Evolutionary conservation across 2,113 vertebrate genomes (phyloP), one percentile per base, ranked within the genome.

Genomic region (Plotosus lineatus): DNA sequence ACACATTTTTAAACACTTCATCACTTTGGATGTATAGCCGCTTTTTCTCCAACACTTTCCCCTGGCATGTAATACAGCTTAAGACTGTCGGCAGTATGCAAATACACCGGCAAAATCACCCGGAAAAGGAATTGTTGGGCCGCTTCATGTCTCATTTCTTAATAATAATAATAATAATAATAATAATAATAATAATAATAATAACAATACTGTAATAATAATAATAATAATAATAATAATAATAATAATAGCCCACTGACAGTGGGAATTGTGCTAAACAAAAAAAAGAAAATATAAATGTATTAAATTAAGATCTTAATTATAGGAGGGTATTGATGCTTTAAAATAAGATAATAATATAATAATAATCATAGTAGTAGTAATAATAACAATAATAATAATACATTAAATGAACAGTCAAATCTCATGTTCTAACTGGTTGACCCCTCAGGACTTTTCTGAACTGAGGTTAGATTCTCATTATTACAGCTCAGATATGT

Each of bases 91-190:
- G 55, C 40, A 48, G 68, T 80, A 79, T 84, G 82, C 82, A 87
- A 87, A 88, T 82, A 69, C 85, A 84, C 38, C 73, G 65, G 83
- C 82, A 83, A 65, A 84, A 85, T 79, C 86, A 82, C 83, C 88
- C 84, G 56, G 50, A 87, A 87, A 86, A 84, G 82, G 33, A 83
- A 87, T 88, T 86, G 75, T 83, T 74, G 19, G 72, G 80, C 86
- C 82, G 83, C 89, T 89, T 79, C 81, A 68, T 89, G 81, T 85
- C 87, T 87, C 84, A 84, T 80, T 87, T 86, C 68, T 82, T 74
- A 75, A 80, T 84, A 81, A 82, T 85, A 58, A 84, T 77, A 77
- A 51, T 51, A 17, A 51, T 51, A 46, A 46, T 46, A 46, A 46
- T 46, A 46, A 46, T 46, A 46, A 46, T 46, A 46, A 46, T 46